Base-by-base conservation (phyloP, 1,140 invertebrate genomes). In the Stenopsyche tienmushanensis region DNA sequence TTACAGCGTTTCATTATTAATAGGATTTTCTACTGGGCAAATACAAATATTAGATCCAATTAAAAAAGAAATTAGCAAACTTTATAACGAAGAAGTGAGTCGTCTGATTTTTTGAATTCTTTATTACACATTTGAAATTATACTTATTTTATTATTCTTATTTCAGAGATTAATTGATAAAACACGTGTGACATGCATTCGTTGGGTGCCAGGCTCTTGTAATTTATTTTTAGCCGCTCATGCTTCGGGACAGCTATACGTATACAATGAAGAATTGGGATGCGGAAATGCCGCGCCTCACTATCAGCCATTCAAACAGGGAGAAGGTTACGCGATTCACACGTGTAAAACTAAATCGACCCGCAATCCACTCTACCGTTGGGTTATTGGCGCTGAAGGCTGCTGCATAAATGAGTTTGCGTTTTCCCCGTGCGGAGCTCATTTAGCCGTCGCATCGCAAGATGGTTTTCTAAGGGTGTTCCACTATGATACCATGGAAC, bases 41-140 rank as follows among this genome's bases (percentile, higher is more conserved):
- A 95, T 99, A 75, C 96, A 99, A 79, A 82, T 99, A 62, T 94
- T 99, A 75, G 96, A 99, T 82, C 94, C 96, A 60, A 91, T 97
- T 71, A 94, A 93, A 73, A 96, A 97, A 76, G 96, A 99, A 84
- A 80, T 93, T 73, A 92, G 90, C 82, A 96, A 94, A 87, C 85
- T 99, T 59, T 99, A 92, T 81, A 99, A 99, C 86, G 96, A 98
- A 86, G 97, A 99, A 86, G 94, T 96, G 80, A 76, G 81, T 77
- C 17, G 39, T 21, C n/a, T n/a, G n/a, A n/a, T n/a, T n/a, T n/a
- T n/a, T n/a, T n/a, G n/a, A n/a, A n/a, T 34, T 34, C 13, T 34
- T 34, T 34, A 34, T 34, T 13, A 34, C 29, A 23, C 52, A 10
- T 8, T 53, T 25, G 23, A n/a, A 52, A n/a, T 52, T 23, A 20